Conservation (phyloP, 2,113 vertebrate species). For the Protobothrops flavoviridis region DNA sequence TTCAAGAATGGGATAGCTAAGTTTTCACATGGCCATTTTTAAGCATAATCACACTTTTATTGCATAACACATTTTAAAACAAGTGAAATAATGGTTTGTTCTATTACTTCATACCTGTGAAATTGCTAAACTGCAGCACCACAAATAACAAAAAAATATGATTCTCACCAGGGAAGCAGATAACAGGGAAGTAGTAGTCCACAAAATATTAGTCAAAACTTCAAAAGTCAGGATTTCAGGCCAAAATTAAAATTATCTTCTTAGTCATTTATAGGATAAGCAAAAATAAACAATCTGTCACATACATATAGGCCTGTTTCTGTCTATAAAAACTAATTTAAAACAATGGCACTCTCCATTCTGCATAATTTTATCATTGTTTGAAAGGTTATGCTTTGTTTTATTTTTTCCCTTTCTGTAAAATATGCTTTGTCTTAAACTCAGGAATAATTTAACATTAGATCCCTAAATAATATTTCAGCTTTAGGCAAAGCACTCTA, state of each 20-base stretch:
- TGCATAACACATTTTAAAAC: background rate
- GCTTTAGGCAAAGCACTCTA: background rate
- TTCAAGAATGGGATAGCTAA: background rate
- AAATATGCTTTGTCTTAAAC: background rate
- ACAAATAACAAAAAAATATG: background rate
- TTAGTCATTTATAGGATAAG: background rate
- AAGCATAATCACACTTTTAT: background rate
- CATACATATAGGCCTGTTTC: background rate
- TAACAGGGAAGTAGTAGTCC: background rate
- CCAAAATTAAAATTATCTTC: background rate
- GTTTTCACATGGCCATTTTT: background rate
- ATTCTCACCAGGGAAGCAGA: background rate
- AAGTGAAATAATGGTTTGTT: background rate
- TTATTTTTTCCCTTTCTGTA: background rate
- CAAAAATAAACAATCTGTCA: background rate
- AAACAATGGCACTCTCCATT: background rate
- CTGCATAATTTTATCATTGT: background rate
- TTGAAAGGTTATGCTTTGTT: background rate
- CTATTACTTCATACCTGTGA: background rate
- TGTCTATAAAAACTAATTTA: background rate
- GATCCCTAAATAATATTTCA: background rate
- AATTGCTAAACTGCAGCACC: background rate
- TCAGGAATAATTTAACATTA: background rate
- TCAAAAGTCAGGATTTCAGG: background rate
- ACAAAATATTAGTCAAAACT: background rate